phyloP scores from a whole-genome alignment of 2,113 vertebrate species.

The Apteryx mantelli region DNA sequence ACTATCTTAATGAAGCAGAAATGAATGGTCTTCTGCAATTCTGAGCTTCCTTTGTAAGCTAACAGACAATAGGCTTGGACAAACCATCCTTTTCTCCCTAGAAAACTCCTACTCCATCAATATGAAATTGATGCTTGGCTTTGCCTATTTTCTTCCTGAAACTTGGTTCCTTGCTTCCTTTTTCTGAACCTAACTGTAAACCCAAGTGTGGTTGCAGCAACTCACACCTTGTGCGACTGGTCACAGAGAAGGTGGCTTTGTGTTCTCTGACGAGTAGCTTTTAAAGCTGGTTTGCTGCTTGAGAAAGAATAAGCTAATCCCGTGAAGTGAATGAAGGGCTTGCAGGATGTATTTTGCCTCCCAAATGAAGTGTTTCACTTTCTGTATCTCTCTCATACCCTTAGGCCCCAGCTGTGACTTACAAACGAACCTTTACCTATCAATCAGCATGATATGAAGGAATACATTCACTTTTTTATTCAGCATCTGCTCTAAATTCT shows the following conservation, averaged over 20 bases:
- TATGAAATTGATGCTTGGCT: neutral
- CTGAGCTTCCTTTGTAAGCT: neutral
- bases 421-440: neutral
- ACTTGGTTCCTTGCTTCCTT: neutral
- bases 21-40: neutral
- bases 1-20: neutral
- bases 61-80: neutral
- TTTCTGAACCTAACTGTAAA: neutral
- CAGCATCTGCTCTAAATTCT: neutral
- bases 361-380: neutral
- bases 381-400: neutral
- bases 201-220: neutral
- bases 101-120: neutral
- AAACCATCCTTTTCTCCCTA: neutral
- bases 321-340: neutral
- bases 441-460: neutral
- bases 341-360: neutral
- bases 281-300: neutral
- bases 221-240: neutral
- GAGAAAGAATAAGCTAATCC: neutral
- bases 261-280: neutral
- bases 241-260: neutral
- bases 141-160: neutral
- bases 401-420: neutral
- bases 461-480: neutral